A percentile compares a stretch with the other conserved stretches of the same genome.
Evolutionary conservation across 2,888 invertebrate species (phyloP).

Genomic region (Hydriomena furcata): DNA sequence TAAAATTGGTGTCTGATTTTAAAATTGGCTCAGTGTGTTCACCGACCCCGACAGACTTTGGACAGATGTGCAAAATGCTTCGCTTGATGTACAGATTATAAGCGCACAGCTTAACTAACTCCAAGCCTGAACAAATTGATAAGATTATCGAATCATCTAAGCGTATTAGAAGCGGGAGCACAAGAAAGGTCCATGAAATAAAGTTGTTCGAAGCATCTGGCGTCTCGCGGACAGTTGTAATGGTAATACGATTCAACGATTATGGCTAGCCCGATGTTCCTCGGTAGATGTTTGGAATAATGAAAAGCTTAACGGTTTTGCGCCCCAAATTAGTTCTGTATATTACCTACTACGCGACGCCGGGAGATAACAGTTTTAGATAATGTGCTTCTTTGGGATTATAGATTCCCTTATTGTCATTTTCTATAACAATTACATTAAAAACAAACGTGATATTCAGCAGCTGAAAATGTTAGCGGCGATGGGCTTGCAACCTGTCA

Average conservation of each 20-base stretch:
- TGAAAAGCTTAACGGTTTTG: conserved; percentile 72
- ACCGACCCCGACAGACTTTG: no score
- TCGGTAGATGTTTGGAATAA: conserved; percentile 68
- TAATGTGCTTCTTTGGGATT: conserved; percentile 16
- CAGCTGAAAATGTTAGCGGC: no score
- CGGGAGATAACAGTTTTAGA: conserved; percentile 12
- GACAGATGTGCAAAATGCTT: no score
- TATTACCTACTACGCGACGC: conserved; percentile 41
- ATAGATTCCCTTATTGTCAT: conserved; percentile 2
- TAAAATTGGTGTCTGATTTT: no score
- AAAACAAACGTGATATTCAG: no score
- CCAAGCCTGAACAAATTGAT: conserved; percentile 1
- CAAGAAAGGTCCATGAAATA: conserved; percentile 61
- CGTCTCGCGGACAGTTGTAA: conserved; percentile 76
- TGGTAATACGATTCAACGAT: conserved; percentile 81
- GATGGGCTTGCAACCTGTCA: no score
- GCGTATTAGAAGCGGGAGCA: conserved; percentile 44
- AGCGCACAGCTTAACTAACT: no score
- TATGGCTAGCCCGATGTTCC: conserved; percentile 65
- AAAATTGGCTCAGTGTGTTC: no score
- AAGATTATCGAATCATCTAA: conserved; percentile 35
- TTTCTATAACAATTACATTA: background rate
- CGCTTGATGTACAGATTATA: no score
- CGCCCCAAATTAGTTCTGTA: conserved; percentile 71
- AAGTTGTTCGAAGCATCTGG: conserved; percentile 78